Evolutionary conservation across 1,140 invertebrate species (phyloP), one percentile per base, ranked within the genome.

Genomic region (Drosophila parvula): DNA sequence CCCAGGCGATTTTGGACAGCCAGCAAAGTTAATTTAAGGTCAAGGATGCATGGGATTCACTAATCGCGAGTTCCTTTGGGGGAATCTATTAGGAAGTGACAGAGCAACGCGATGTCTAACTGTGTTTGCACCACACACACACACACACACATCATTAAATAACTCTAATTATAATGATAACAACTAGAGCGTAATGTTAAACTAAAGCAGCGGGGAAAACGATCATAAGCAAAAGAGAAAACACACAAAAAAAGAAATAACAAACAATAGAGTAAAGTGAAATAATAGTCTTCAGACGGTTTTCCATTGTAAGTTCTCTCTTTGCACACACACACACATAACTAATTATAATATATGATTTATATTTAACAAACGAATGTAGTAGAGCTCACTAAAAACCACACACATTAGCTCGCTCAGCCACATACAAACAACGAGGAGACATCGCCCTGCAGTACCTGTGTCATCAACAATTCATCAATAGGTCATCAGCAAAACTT

Each of bases 151-250:
- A 81, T 58, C 65, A 75, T 51, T 44, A 65, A 75, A 51, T 57
- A 65, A 86, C 57, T 16, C 48, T 82, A 86, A 85, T 76, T 81
- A 88, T 85, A 80, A 85, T 82, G 81, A 82, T 85, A 80, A 73
- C 62, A 69, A 79, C 88, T 86, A 86, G 82, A 62, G 55, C 50
- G 67, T 88, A 79, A 88, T 78, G 53, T 76, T 78, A 67, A 81
- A 70, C 41, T 69, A 63, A 61, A 74, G 63, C 45, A 68, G 50
- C 14, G 65, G 79, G 75, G 57, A 44, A 71, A 59, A 61, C 57
- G 60, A 53, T 44, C 56, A 36, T 60, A 61, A 67, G 50, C 36
- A 75, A 45, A 68, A 10, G 47, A 28, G 22, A 28, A 30, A 70
- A 69, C n/a, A 38, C 57, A 61, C 3, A 12, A 0, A 38, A 63